A percentile compares a stretch with the other conserved stretches of the same genome.
These are phyloP conservation scores for Pristis pectinata DNA, from an alignment of 2,797 vertebrate genomes.

Conservation along the genomic window DNA sequence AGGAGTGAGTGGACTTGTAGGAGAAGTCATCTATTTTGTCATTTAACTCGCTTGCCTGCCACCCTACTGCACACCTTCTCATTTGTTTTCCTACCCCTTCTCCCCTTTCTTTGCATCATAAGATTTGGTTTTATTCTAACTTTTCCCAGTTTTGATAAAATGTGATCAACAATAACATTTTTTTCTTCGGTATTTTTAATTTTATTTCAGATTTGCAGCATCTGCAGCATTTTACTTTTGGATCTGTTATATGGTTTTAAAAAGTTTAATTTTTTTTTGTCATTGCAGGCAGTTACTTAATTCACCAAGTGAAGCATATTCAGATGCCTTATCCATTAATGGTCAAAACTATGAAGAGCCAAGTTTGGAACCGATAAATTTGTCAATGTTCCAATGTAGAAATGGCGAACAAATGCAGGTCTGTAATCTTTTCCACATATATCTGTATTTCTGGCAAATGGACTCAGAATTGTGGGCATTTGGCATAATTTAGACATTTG, in stretches of 20 bases:
- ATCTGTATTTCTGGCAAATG: not conserved
- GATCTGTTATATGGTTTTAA: not conserved
- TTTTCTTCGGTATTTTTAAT: too few species aligned
- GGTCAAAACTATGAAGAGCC: conserved; percentile 20
- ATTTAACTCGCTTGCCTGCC: too few species aligned
- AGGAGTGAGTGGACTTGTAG: too few species aligned
- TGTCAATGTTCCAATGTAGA: not conserved
- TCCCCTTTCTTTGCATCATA: too few species aligned
- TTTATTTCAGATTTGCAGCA: too few species aligned
- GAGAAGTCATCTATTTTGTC: too few species aligned
- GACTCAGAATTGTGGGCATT: not conserved
- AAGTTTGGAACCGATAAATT: conserved; percentile 18
- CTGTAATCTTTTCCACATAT: not conserved
- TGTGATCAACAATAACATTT: too few species aligned
- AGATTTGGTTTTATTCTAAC: too few species aligned
- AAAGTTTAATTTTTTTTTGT: not conserved
- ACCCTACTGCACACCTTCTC: too few species aligned
- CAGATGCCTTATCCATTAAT: not conserved
- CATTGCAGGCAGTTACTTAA: conserved; percentile 28
- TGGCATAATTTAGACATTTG: not conserved
- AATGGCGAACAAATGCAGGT: conserved; percentile 29
- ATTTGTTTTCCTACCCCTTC: too few species aligned
- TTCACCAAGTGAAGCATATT: not conserved
- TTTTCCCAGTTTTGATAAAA: too few species aligned
- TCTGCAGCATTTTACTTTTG: too few species aligned